Percentiles rank a stretch among this genome's conserved stretches.
Evolutionary conservation across 2,797 vertebrate species (phyloP).

Genomic region (Arnoldichthys spilopterus): DNA sequence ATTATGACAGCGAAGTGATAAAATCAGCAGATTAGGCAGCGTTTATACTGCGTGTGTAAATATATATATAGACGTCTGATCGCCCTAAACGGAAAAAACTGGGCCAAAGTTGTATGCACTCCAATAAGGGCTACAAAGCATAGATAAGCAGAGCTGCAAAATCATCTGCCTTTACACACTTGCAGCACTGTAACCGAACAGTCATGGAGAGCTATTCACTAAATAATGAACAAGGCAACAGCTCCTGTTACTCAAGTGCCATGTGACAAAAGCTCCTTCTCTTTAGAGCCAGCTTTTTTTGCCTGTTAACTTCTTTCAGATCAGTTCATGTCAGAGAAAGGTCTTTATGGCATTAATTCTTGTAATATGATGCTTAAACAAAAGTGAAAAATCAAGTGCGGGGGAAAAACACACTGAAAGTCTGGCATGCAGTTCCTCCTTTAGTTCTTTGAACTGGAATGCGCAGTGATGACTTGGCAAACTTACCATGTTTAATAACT

Average conservation of each 20-base stretch:
- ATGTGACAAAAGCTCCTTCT: background rate
- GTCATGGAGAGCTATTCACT: too few relatives aligned
- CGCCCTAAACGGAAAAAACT: too few relatives aligned
- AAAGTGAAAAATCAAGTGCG: background rate
- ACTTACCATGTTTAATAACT: constrained; percentile 97
- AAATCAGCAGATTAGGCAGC: too few relatives aligned
- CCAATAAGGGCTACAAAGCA: too few relatives aligned
- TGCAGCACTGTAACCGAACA: constrained; percentile 1
- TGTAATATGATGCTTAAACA: background rate
- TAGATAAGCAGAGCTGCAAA: background rate
- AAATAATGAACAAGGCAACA: background rate
- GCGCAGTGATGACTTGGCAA: background rate
- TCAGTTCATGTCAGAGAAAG: background rate
- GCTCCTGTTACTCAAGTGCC: background rate
- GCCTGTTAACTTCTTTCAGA: background rate
- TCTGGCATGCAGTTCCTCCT: background rate
- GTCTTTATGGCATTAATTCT: background rate
- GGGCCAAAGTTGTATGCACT: too few relatives aligned
- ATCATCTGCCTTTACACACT: background rate
- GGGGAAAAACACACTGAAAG: background rate
- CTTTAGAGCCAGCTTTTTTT: background rate
- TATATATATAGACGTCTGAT: too few relatives aligned
- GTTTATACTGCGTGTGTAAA: too few relatives aligned
- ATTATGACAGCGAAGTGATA: background rate
- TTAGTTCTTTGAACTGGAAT: background rate